These are phyloP conservation scores for Arnoldichthys spilopterus DNA, from an alignment of 2,797 vertebrate species.

Conservation along the genomic window DNA sequence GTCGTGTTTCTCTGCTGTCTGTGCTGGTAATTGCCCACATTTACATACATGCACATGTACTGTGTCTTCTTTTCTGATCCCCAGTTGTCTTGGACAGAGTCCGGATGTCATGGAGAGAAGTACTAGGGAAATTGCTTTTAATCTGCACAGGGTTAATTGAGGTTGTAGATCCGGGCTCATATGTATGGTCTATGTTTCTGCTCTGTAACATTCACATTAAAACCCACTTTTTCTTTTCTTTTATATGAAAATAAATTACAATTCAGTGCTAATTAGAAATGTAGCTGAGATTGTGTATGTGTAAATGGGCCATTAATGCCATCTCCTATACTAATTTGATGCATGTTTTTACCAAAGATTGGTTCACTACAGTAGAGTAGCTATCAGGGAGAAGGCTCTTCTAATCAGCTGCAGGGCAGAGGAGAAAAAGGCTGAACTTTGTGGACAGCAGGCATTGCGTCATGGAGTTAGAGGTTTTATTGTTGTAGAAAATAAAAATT, in stretches of 20 bases:
- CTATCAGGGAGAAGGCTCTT: neutral
- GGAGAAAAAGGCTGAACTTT: neutral
- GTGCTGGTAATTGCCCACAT: neutral
- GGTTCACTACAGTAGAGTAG: neutral
- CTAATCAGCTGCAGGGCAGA: neutral
- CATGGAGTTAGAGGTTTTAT: slow-evolving; percentile 44
- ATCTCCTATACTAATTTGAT: slow-evolving; percentile 46
- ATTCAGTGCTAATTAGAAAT: slow-evolving; percentile 64
- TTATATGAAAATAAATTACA: slow-evolving; percentile 58
- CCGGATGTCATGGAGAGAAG: slow-evolving; percentile 57
- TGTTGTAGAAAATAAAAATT: slow-evolving; percentile 46
- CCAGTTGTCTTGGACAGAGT: slow-evolving; percentile 36
- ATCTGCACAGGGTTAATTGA: slow-evolving; percentile 86
- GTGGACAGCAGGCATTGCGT: slow-evolving; percentile 20
- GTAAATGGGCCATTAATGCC: slow-evolving; percentile 27
- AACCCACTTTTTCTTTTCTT: slow-evolving; percentile 53
- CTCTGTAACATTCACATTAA: slow-evolving; percentile 84
- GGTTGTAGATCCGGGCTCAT: slow-evolving; percentile 82
- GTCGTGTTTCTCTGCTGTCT: neutral
- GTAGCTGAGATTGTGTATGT: slow-evolving; percentile 33
- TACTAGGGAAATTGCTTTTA: slow-evolving; percentile 77
- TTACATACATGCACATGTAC: too few relatives aligned
- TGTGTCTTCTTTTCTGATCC: neutral
- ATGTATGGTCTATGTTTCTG: slow-evolving; percentile 83
- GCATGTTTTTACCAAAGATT: neutral